Evolutionary conservation across 30 jellyfish, hydroid and myxozoan species (phyloP).

Genomic region (Turritopsis rubra): DNA sequence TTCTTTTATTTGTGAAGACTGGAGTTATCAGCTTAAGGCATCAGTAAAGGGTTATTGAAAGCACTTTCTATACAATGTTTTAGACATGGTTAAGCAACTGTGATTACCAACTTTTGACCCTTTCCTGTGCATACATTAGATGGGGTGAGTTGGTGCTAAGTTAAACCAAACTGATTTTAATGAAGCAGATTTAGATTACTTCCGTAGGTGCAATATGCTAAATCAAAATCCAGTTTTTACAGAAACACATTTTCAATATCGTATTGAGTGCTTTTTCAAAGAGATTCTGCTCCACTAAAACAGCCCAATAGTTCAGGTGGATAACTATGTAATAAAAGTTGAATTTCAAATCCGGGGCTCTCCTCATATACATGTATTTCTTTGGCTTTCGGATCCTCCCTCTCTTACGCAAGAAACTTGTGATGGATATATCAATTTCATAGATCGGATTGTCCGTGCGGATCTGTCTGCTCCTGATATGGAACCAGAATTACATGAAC

Average conservation of each 20-base stretch:
- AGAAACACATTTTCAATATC: conserved; percentile 43
- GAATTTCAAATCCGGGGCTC: conserved; percentile 23
- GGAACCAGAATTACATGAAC: neutral
- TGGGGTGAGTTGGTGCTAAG: conserved; percentile 30
- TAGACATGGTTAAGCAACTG: conserved; percentile 43
- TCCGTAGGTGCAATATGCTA: conserved; percentile 18
- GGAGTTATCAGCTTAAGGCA: conserved; percentile 12
- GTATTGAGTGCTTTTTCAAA: conserved; percentile 29
- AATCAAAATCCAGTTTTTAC: conserved; percentile 28
- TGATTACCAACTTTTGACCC: conserved; percentile 32
- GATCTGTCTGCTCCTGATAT: neutral
- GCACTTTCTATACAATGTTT: conserved; percentile 22
- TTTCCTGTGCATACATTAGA: conserved; percentile 39
- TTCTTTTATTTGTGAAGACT: conserved; percentile 6
- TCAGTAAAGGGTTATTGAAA: conserved; percentile 39
- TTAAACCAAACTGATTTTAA: conserved; percentile 6
- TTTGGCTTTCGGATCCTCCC: neutral
- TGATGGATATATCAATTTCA: neutral
- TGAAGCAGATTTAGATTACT: conserved; percentile 1
- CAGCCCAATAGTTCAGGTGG: conserved; percentile 15
- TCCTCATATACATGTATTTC: neutral
- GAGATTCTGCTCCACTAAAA: conserved; percentile 4
- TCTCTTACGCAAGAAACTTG: neutral
- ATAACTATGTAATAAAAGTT: conserved; percentile 8
- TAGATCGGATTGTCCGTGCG: neutral